Conservation (phyloP, 2,888 invertebrate genomes). For the Idaea straminata region DNA sequence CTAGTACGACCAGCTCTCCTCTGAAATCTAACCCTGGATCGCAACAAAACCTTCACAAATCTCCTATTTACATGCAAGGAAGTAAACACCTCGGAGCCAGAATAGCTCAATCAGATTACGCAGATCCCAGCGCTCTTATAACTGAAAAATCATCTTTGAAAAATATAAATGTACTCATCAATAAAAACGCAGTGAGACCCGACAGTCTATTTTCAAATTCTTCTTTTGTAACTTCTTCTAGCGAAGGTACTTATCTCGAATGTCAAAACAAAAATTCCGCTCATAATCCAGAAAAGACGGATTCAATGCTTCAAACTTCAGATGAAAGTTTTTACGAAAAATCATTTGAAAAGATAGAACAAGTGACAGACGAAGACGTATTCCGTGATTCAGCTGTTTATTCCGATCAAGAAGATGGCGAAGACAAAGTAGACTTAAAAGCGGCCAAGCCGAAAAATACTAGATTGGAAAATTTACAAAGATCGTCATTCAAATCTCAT, state of each 20-base stretch:
- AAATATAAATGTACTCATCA: constrained; percentile 83
- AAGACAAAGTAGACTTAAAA: constrained; percentile 40
- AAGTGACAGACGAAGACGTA: constrained; percentile 83
- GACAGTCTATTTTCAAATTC: constrained; percentile 80
- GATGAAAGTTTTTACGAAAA: constrained; percentile 88
- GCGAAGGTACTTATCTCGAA: constrained; percentile 73
- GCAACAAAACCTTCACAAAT: constrained; percentile 66
- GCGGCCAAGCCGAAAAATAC: constrained; percentile 44
- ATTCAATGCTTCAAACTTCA: constrained; percentile 41
- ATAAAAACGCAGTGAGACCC: constrained; percentile 77
- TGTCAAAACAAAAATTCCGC: constrained; percentile 36
- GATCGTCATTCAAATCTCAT: constrained; percentile 53
- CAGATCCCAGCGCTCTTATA: constrained; percentile 87
- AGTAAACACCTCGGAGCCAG: constrained; percentile 92
- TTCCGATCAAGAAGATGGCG: constrained; percentile 85
- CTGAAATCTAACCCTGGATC: constrained; percentile 65
- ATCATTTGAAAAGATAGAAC: constrained; percentile 87
- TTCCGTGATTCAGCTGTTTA: constrained; percentile 92
- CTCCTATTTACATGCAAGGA: constrained; percentile 86
- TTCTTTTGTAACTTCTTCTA: constrained; percentile 78
- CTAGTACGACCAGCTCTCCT: constrained; percentile 53
- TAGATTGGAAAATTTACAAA: constrained; percentile 55
- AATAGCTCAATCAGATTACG: constrained; percentile 93
- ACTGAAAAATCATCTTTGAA: constrained; percentile 65
- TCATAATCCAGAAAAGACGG: constrained; percentile 22